Percentiles rank a stretch among this genome's conserved stretches.
Evolutionary conservation across 1,140 invertebrate genomes (phyloP).

Genomic region (Hyles euphorbiae): DNA sequence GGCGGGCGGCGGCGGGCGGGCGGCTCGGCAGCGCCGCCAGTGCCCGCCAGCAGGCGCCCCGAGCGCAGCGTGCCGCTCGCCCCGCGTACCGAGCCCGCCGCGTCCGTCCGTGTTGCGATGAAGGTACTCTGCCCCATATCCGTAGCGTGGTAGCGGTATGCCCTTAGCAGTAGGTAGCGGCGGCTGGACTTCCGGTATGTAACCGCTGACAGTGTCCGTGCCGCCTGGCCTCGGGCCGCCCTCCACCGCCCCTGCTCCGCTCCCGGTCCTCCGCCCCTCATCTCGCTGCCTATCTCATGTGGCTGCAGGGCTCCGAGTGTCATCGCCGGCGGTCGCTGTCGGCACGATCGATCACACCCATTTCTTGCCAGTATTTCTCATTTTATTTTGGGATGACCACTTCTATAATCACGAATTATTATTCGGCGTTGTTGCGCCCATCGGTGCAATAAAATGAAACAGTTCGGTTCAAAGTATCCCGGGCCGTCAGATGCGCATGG

Average conservation of each 20-base stretch:
- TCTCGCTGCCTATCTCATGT: no score
- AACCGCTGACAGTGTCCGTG: constrained; percentile 28
- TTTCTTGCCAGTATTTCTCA: no score
- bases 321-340: no score
- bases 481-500: no score
- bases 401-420: no score
- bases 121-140: constrained; percentile 54
- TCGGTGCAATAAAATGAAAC: no score
- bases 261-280: background rate
- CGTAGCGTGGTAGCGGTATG: constrained; percentile 61
- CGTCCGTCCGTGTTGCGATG: constrained; percentile 56
- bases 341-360: no score
- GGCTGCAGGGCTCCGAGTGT: no score
- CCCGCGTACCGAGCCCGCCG: constrained; percentile 8
- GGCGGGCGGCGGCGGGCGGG: constrained; percentile 12
- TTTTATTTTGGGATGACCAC: no score
- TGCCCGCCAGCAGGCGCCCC: constrained; percentile 15
- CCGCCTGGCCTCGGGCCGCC: constrained; percentile 17
- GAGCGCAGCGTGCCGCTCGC: constrained; percentile 7
- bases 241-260: constrained; percentile 2
- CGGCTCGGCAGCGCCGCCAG: constrained; percentile 11
- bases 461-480: no score
- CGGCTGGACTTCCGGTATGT: constrained; percentile 48
- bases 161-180: constrained; percentile 51
- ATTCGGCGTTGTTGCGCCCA: no score